Percentiles rank a stretch among this genome's conserved stretches.
phyloP scores from a whole-genome alignment of 2,797 vertebrate species.

The Orientallactaga sibirica region DNA sequence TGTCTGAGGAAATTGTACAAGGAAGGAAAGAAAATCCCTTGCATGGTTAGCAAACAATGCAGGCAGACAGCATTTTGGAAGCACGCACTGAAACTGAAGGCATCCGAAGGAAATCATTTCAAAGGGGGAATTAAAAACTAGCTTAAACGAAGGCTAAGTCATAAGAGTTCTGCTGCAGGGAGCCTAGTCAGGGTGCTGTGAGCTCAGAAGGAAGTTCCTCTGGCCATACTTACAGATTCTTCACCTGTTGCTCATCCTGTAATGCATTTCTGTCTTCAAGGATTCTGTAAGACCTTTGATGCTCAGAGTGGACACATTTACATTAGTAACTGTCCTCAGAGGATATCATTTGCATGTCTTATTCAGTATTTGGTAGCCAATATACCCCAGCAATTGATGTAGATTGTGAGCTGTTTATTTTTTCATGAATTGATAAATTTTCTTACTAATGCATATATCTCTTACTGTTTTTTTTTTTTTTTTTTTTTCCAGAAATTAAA shows the following conservation, averaged over 20 bases:
- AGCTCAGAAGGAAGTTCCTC: not conserved
- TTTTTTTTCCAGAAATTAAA: not conserved
- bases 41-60: not conserved
- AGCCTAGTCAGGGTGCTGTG: not conserved
- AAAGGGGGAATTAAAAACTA: slow-evolving; percentile 28
- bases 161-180: not conserved
- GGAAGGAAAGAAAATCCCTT: not conserved
- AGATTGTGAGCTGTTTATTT: not conserved
- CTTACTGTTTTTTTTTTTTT: not conserved
- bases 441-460: slow-evolving; percentile 6
- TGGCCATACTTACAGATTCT: not conserved
- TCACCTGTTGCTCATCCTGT: not conserved
- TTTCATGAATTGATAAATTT: not conserved
- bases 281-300: not conserved
- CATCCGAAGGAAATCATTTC: not conserved
- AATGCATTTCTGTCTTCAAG: not conserved
- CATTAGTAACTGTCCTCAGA: not conserved
- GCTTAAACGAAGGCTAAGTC: not conserved
- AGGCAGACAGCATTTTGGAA: not conserved
- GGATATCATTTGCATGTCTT: not conserved
- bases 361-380: not conserved
- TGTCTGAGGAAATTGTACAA: not conserved
- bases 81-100: not conserved
- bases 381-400: not conserved
- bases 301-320: not conserved